Conservation (phyloP, 2,797 vertebrate genomes). For the Manis javanica region DNA sequence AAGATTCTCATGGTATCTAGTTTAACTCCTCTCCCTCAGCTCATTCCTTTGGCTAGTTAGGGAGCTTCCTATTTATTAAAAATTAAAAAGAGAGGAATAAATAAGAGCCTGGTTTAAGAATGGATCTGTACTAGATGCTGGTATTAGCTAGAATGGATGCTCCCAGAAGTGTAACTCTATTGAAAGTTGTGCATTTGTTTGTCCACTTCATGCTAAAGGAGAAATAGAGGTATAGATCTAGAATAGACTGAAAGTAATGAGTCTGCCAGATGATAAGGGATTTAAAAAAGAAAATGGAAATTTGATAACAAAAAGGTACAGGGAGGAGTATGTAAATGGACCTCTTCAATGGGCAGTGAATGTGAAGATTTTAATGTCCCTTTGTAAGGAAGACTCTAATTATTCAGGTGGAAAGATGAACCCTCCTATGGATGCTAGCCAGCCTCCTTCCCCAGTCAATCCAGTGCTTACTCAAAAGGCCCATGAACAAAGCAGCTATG, state of each 20-base stretch:
- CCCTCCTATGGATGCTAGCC: neutral
- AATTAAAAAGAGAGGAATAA: neutral
- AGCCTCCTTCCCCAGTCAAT: neutral
- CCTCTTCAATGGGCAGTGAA: neutral
- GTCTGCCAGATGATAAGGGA: neutral
- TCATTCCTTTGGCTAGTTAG: neutral
- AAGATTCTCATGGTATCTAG: neutral
- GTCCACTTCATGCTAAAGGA: neutral
- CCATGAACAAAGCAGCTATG: neutral
- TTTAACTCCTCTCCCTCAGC: neutral
- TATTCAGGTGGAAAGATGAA: neutral
- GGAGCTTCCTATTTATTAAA: neutral
- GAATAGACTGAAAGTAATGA: neutral
- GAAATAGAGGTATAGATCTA: neutral
- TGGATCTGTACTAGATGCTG: neutral
- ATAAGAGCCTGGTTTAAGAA: neutral
- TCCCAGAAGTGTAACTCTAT: neutral
- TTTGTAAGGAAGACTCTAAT: neutral
- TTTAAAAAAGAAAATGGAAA: neutral
- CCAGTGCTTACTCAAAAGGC: neutral
- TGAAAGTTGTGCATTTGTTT: neutral
- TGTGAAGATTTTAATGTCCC: neutral
- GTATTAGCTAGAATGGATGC: neutral
- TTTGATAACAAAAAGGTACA: neutral
- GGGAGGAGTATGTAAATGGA: neutral